Evolutionary conservation across 2,797 vertebrate genomes (phyloP).

Genomic region (Lepilemur ruficaudatus): DNA sequence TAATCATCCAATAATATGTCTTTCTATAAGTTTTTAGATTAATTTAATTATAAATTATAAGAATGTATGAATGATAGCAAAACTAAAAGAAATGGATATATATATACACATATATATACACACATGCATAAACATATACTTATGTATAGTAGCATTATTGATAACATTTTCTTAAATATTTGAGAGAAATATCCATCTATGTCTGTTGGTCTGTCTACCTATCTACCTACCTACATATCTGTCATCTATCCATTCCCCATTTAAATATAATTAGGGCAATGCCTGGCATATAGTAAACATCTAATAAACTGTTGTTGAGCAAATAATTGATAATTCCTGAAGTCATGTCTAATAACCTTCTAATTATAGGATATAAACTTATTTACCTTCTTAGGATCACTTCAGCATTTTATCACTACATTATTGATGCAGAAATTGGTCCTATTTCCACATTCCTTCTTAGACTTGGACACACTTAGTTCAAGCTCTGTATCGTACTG

Average conservation of each 20-base stretch:
- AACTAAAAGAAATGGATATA: background rate
- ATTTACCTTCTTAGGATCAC: background rate
- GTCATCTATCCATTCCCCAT: background rate
- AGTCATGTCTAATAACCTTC: background rate
- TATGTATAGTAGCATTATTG: background rate
- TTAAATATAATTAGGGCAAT: slow-evolving; percentile 19
- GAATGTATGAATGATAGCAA: background rate
- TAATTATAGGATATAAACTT: background rate
- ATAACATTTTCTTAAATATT: background rate
- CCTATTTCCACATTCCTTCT: background rate
- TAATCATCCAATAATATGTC: background rate
- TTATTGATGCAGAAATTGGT: background rate
- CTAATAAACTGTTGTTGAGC: slow-evolving; percentile 2
- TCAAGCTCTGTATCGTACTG: background rate
- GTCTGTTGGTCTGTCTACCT: background rate
- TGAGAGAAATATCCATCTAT: background rate
- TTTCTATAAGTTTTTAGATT: background rate
- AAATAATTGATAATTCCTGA: background rate
- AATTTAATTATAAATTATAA: background rate
- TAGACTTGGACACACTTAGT: background rate
- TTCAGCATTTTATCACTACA: background rate
- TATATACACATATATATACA: too few relatives aligned
- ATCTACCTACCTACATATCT: background rate
- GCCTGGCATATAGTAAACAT: background rate
- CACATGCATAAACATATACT: background rate